Percentiles rank a stretch among this genome's conserved stretches.
Conservation (phyloP, 2,797 vertebrate species). For the Glossophaga mutica region DNA sequence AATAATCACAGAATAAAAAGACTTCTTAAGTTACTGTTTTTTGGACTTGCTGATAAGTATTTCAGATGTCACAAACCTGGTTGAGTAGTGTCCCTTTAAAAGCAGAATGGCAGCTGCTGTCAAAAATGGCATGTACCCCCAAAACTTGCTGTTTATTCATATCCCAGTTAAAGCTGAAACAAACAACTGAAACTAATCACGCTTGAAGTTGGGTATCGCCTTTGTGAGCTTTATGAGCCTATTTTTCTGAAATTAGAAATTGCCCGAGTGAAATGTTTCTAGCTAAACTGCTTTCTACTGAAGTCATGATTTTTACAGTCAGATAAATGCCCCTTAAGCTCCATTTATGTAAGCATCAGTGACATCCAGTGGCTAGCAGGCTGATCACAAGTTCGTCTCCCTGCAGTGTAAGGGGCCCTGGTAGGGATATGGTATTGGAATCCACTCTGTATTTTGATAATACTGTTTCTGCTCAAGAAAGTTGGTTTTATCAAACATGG, state of each 20-base stretch:
- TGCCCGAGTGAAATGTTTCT: constrained; percentile 83
- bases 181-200: constrained; percentile 86
- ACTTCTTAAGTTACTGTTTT: constrained; percentile 6
- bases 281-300: constrained; percentile 81
- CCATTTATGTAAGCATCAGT: constrained; percentile 82
- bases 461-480: constrained; percentile 30
- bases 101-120: constrained; percentile 75
- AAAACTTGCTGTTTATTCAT: constrained; percentile 80
- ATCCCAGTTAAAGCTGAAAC: constrained; percentile 80
- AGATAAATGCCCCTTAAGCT: constrained; percentile 80
- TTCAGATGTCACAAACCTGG: constrained; percentile 24
- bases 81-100: constrained; percentile 67
- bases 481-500: constrained; percentile 23
- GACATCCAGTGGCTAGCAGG: constrained; percentile 83
- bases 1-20: constrained; percentile 11
- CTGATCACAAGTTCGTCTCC: constrained; percentile 78
- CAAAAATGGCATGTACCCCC: constrained; percentile 68
- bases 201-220: constrained; percentile 84
- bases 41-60: constrained; percentile 10
- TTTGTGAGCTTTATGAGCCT: constrained; percentile 84
- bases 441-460: not conserved
- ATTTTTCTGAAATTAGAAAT: constrained; percentile 86
- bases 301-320: constrained; percentile 83
- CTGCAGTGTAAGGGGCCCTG: constrained; percentile 41
- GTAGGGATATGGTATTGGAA: not conserved